phyloP scores from a whole-genome alignment of 30 jellyfish, hydroid and myxozoan genomes.

The Turritopsis dohrnii region DNA sequence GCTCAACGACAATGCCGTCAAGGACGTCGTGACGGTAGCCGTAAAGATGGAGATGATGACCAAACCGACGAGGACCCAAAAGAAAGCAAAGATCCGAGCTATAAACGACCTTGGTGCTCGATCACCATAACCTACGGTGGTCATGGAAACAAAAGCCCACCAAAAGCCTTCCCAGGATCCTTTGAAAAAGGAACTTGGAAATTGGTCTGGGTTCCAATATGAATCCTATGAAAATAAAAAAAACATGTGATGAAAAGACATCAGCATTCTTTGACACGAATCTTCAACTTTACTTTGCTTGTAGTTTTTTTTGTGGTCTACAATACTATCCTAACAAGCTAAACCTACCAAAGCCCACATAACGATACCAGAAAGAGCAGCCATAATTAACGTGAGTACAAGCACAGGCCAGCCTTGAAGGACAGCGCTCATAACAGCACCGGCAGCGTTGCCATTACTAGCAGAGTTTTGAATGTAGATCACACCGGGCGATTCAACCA shows the following conservation, averaged over 20 bases:
- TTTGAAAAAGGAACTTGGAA: slow-evolving; percentile 91
- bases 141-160: slow-evolving; percentile 99
- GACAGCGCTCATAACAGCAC: slow-evolving; percentile 91
- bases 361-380: slow-evolving; percentile 98
- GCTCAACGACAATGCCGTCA: slow-evolving; percentile 94
- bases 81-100: slow-evolving; percentile 93
- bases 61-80: slow-evolving; percentile 97
- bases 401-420: slow-evolving; percentile 98
- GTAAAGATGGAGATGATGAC: slow-evolving; percentile 93
- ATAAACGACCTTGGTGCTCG: slow-evolving; percentile 98
- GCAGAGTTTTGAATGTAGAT: slow-evolving; percentile 57
- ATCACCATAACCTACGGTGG: slow-evolving; percentile 99
- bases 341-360: slow-evolving; percentile 97
- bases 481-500: slow-evolving; percentile 96
- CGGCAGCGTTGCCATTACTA: slow-evolving; percentile 65
- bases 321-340: neutral
- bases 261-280: neutral
- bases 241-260: neutral
- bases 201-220: slow-evolving; percentile 97
- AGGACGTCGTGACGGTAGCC: slow-evolving; percentile 96
- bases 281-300: too few species aligned
- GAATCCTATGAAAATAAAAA: slow-evolving; percentile 66
- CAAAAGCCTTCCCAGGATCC: slow-evolving; percentile 99
- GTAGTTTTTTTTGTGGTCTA: neutral
- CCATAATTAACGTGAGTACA: slow-evolving; percentile 90